Percentiles rank a stretch among this genome's conserved stretches.
These are phyloP conservation scores for Rhynchophorus ferrugineus DNA, from an alignment of 1,140 invertebrate genomes.

Conservation along the genomic window DNA sequence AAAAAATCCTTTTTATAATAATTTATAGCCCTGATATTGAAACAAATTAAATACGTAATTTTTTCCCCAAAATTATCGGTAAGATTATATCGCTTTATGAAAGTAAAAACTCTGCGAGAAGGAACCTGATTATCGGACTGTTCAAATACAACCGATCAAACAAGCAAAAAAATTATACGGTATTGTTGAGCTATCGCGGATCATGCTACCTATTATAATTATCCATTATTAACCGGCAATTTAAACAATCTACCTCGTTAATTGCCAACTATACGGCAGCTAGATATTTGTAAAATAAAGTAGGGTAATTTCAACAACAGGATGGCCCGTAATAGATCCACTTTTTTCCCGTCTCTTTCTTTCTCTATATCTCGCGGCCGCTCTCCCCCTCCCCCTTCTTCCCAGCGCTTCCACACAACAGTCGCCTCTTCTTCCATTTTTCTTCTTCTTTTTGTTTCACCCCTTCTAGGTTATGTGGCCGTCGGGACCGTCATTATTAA, in stretches of 20 bases:
- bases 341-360: too few species aligned
- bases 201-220: slow-evolving; percentile 2
- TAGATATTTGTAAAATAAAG: slow-evolving; percentile 12
- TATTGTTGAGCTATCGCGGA: background rate
- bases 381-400: background rate
- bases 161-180: slow-evolving; percentile 1
- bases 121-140: too few species aligned
- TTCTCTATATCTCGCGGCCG: slow-evolving; percentile 3
- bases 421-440: background rate
- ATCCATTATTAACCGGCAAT: slow-evolving; percentile 8
- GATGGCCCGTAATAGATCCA: slow-evolving; percentile 4
- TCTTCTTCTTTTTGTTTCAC: background rate
- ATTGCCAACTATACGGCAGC: slow-evolving; percentile 6
- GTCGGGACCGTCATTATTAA: background rate
- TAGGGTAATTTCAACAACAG: slow-evolving; percentile 10
- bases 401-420: background rate
- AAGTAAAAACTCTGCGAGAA: too few species aligned
- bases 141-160: too few species aligned
- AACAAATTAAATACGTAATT: too few species aligned
- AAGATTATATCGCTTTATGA: too few species aligned
- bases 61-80: too few species aligned
- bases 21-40: too few species aligned
- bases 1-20: too few species aligned
- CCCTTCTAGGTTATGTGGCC: background rate
- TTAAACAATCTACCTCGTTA: slow-evolving; percentile 7